Percentiles rank a stretch among this genome's conserved stretches.
phyloP scores from a whole-genome alignment of 1,140 invertebrate species.

The Neodiprion lecontei region DNA sequence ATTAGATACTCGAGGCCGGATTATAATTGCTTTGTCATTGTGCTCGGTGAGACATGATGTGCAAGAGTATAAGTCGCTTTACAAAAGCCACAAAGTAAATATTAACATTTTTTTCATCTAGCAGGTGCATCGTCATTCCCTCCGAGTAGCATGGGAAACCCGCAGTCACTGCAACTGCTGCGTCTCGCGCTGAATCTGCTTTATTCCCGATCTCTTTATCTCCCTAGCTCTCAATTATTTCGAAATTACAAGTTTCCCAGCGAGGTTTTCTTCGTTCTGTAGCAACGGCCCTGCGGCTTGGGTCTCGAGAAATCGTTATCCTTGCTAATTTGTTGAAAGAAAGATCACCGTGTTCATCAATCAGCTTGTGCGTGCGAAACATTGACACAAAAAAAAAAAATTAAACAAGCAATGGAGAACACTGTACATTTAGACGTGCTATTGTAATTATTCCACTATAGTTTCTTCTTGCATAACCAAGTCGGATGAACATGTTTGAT shows the following conservation, averaged over 20 bases:
- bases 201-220: not conserved
- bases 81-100: slow-evolving; percentile 41
- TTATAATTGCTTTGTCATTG: slow-evolving; percentile 1
- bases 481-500: no score
- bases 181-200: not conserved
- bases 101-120: slow-evolving; percentile 50
- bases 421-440: no score
- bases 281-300: no score
- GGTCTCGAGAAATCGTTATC: no score
- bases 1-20: not conserved
- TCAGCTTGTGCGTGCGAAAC: not conserved
- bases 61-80: not conserved
- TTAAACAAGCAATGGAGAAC: no score
- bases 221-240: not conserved
- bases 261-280: no score
- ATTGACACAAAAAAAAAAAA: no score
- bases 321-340: no score
- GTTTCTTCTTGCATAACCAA: no score
- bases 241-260: no score
- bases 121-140: slow-evolving; percentile 19
- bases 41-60: not conserved
- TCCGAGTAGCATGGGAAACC: not conserved
- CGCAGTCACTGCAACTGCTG: not conserved
- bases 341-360: not conserved
- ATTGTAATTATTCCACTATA: no score